Conservation (phyloP, 2,797 vertebrate species). For the Cyclura pinguis region DNA sequence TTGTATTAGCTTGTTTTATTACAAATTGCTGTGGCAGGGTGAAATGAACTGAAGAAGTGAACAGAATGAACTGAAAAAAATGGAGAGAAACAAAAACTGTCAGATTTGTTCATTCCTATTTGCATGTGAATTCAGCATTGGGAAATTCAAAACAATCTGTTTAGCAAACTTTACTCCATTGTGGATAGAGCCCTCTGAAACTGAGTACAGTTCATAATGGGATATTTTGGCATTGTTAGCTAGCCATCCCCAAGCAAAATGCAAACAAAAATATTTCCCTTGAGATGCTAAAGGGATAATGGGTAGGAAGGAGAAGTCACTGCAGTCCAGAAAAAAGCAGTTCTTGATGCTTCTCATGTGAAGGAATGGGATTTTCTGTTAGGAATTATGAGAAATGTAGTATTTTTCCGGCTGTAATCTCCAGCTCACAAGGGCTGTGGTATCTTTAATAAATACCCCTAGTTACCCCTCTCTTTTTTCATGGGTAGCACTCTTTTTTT, state of each 20-base stretch:
- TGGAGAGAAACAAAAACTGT: background rate
- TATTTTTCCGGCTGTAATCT: background rate
- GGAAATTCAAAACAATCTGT: background rate
- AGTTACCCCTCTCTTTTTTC: background rate
- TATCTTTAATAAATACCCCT: background rate
- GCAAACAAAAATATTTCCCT: background rate
- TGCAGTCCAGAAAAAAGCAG: background rate
- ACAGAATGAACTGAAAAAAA: background rate
- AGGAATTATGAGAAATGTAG: background rate
- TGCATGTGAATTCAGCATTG: background rate
- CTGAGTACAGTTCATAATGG: background rate
- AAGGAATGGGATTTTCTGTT: background rate
- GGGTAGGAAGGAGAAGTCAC: background rate
- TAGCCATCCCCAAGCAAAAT: background rate
- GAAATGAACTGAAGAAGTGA: background rate
- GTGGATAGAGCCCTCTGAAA: background rate
- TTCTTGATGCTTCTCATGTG: background rate
- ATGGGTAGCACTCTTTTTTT: background rate
- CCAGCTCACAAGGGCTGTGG: background rate
- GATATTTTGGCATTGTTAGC: background rate
- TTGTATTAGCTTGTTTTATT: background rate
- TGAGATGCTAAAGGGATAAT: background rate
- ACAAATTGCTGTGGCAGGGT: background rate
- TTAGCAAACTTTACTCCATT: background rate
- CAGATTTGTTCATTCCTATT: background rate